Base-by-base conservation (phyloP, 2,113 vertebrate species). In the Eudyptes chrysolophus region DNA sequence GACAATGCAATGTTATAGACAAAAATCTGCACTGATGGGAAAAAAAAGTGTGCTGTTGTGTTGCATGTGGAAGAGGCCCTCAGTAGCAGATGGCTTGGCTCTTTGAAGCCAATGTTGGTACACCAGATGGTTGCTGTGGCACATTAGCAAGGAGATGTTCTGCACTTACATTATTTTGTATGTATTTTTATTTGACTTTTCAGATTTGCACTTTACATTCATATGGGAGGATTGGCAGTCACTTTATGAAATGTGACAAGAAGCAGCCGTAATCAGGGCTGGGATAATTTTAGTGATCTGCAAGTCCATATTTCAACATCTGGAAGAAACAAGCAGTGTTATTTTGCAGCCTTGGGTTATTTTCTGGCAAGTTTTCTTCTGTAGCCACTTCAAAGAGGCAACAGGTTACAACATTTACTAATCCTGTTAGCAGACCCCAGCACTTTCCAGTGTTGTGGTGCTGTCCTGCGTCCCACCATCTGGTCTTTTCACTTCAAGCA, bases 121-220 rank as follows among this genome's bases (percentile, higher is more conserved):
- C 25, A 46, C 34, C 87, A 83, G 82, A 6, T 70, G 40, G 38
- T 18, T 70, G 30, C 42, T 89, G 17, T 49, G 87, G 79, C 55
- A 60, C 38, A 4, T 72, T 75, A 80, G 54, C 55, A 80, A 38
- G 80, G 69, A 78, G 74, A 70, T 90, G 71, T 55, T 92, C 78
- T 77, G 75, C 44, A 27, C 71, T 86, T 83, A 38, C 11, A 34
- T 74, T 83, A 80, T 29, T 90, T 84, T 98, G 32, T 25, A 60
- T 17, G 25, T 82, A 22, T 66, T 92, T 95, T 95, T 96, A 93
- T 96, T 95, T 90, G 77, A 78, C 42, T 92, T 93, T 95, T 89
- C 32, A 88, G 46, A 88, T 96, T 94, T 92, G 62, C 65, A 68
- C 55, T 93, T 96, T 68, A 64, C 27, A 70, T 87, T 92, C 94